Evolutionary conservation across 2,797 vertebrate genomes (phyloP).

Genomic region (Rhinella marina): DNA sequence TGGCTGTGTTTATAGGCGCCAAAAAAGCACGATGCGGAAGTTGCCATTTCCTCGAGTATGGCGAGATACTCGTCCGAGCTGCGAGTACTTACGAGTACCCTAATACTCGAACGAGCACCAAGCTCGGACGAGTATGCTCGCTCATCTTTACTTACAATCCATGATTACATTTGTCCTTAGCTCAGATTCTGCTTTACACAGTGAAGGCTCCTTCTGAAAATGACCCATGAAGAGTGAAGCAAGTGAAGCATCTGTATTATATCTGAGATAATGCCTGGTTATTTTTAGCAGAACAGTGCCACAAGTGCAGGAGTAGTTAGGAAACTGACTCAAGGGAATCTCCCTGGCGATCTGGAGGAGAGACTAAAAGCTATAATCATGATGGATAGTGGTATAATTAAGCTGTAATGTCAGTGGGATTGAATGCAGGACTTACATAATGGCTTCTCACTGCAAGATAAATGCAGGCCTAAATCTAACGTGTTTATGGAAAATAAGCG

Average conservation of each 20-base stretch:
- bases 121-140: too few relatives aligned
- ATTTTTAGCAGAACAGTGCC: constrained; percentile 53
- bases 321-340: constrained; percentile 58
- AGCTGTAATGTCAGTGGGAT: constrained; percentile 62
- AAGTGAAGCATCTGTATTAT: constrained; percentile 27
- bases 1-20: too few relatives aligned
- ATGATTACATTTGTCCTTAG: neutral
- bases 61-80: too few relatives aligned
- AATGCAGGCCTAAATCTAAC: constrained; percentile 60
- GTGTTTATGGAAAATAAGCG: constrained; percentile 62
- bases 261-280: constrained; percentile 25
- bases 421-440: constrained; percentile 62
- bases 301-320: constrained; percentile 54
- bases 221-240: neutral
- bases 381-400: constrained; percentile 62
- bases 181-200: neutral
- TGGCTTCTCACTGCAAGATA: constrained; percentile 61
- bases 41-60: too few relatives aligned
- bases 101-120: too few relatives aligned
- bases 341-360: constrained; percentile 55
- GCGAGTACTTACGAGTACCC: too few relatives aligned
- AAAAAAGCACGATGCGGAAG: too few relatives aligned
- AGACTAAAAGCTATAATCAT: constrained; percentile 61
- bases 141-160: too few relatives aligned
- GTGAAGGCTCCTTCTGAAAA: neutral